Percentiles rank a stretch among this genome's conserved stretches.
Evolutionary conservation across 1,140 invertebrate genomes (phyloP).

Genomic region (Drosophila tsacasi): DNA sequence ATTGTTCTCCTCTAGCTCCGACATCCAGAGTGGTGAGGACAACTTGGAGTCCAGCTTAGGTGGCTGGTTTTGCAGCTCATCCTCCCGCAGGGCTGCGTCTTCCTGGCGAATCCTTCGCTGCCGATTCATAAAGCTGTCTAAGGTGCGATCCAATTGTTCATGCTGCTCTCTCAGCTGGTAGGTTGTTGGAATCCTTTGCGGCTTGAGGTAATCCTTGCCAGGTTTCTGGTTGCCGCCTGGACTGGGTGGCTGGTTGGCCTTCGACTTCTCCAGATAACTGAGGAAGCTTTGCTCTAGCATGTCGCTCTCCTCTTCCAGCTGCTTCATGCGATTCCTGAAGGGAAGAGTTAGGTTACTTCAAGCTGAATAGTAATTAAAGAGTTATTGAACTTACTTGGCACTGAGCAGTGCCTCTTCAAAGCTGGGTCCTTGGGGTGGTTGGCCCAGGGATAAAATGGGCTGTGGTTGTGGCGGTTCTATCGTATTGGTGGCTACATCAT

Average conservation of each 20-base stretch:
- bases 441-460: neutral
- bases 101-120: constrained; percentile 27
- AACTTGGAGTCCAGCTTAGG: neutral
- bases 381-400: constrained; percentile 53
- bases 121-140: constrained; percentile 46
- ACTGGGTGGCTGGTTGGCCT: constrained; percentile 14
- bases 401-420: constrained; percentile 57
- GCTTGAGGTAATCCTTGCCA: neutral
- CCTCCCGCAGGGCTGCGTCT: constrained; percentile 3
- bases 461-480: neutral
- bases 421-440: constrained; percentile 16
- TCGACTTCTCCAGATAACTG: constrained; percentile 62
- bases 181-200: constrained; percentile 2
- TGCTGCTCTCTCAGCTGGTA: constrained; percentile 27
- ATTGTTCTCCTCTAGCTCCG: constrained; percentile 37
- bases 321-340: constrained; percentile 68
- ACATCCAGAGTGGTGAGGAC: constrained; percentile 30
- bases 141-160: constrained; percentile 40
- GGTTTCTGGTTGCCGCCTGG: constrained; percentile 15
- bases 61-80: neutral
- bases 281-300: constrained; percentile 73
- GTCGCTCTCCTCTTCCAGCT: constrained; percentile 79
- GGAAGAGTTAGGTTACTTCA: neutral
- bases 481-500: constrained; percentile 42
- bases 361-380: too few relatives aligned